A percentile compares a stretch with the other conserved stretches of the same genome.
Conservation (phyloP, 2,113 vertebrate genomes). For the Echinops telfairi region DNA sequence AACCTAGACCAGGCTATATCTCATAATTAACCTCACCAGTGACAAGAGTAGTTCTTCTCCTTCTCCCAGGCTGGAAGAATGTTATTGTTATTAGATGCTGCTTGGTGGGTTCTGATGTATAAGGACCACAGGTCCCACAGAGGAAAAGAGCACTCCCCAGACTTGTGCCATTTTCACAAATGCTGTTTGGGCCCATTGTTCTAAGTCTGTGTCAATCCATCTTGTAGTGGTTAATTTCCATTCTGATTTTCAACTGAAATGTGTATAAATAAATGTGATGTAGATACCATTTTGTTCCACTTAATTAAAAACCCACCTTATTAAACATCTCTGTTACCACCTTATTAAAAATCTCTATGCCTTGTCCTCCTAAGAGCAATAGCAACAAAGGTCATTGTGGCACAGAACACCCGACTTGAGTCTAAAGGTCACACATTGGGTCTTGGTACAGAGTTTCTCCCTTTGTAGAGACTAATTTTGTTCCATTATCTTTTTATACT, state of each 20-base stretch:
- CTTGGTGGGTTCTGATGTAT: too few species aligned
- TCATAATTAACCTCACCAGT: not conserved
- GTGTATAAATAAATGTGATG: not conserved
- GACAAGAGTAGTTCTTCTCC: not conserved
- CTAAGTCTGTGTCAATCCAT: too few species aligned
- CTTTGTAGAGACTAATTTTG: not conserved
- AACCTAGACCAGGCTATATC: fast-evolving
- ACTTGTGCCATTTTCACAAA: too few species aligned
- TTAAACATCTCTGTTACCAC: too few species aligned
- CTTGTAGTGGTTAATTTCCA: not conserved
- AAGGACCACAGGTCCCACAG: too few species aligned
- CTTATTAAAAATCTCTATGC: slow-evolving; percentile 43
- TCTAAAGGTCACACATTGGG: not conserved
- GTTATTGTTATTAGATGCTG: too few species aligned
- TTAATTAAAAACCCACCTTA: slow-evolving; percentile 54
- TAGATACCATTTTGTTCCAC: slow-evolving; percentile 3
- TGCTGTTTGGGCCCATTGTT: too few species aligned
- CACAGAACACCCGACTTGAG: not conserved
- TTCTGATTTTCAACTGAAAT: slow-evolving; percentile 44
- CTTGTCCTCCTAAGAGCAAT: not conserved
- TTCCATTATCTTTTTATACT: not conserved
- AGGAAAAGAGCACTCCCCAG: too few species aligned
- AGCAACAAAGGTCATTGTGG: not conserved
- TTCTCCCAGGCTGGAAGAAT: not conserved
- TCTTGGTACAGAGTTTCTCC: not conserved